Evolutionary conservation across 2,797 vertebrate species (phyloP).

Genomic region (Adrianichthys oophorus): DNA sequence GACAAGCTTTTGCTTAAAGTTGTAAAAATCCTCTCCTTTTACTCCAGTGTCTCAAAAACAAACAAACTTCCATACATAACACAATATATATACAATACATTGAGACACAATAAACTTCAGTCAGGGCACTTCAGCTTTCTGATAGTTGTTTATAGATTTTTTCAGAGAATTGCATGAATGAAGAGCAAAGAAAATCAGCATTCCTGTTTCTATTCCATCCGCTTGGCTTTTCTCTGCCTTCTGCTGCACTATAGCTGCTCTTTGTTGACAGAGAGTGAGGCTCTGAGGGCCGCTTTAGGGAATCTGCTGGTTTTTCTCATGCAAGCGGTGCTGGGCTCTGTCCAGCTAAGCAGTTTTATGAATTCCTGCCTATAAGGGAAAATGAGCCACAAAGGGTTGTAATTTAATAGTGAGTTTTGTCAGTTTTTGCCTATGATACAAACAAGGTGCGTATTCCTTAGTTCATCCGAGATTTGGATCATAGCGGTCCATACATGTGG

Average conservation of each 20-base stretch:
- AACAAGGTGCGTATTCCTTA: conserved; percentile 7
- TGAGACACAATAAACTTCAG: conserved; percentile 11
- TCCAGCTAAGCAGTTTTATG: conserved; percentile 43
- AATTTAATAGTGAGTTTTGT: conserved; percentile 22
- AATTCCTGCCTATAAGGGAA: conserved; percentile 37
- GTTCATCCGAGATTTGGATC: background rate
- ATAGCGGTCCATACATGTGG: background rate
- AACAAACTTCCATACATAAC: conserved; percentile 8
- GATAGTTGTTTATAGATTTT: conserved; percentile 39
- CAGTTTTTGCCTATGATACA: conserved; percentile 6
- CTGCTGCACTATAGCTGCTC: conserved; percentile 32
- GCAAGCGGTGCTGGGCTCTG: conserved; percentile 25
- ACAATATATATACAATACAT: too few species aligned
- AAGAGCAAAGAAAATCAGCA: conserved; percentile 22
- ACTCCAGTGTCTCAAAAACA: conserved; percentile 11
- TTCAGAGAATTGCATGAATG: conserved; percentile 13
- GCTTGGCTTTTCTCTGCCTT: conserved; percentile 37
- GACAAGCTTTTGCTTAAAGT: conserved; percentile 55
- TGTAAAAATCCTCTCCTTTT: conserved; percentile 22
- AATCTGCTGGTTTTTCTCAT: conserved; percentile 46
- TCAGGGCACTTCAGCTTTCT: conserved; percentile 13
- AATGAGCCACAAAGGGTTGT: conserved; percentile 16
- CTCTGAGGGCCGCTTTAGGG: conserved; percentile 27
- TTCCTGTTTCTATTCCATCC: conserved; percentile 20
- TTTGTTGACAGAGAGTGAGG: conserved; percentile 39